These are phyloP conservation scores for Syngnathus floridae DNA, from an alignment of 2,113 vertebrate genomes.

Conservation along the genomic window DNA sequence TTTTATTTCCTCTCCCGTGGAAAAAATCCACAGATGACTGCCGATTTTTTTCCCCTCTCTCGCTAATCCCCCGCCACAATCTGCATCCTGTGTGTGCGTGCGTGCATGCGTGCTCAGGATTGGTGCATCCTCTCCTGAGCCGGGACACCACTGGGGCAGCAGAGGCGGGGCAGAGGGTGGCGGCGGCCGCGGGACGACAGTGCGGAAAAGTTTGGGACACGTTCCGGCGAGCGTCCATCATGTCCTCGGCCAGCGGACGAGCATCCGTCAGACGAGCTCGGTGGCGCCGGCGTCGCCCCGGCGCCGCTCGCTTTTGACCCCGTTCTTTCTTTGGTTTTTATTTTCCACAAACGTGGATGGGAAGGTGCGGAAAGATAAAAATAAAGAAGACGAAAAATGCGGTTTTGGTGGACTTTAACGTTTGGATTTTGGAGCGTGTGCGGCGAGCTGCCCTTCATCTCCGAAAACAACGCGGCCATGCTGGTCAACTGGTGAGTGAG, in stretches of 20 bases:
- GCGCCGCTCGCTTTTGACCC: slow-evolving; percentile 41
- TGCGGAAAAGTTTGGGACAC: slow-evolving; percentile 47
- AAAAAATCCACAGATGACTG: slow-evolving; percentile 72
- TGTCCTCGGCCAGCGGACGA: slow-evolving; percentile 50
- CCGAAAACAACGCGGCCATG: slow-evolving; percentile 87
- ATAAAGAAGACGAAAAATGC: slow-evolving; percentile 55
- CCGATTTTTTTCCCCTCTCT: slow-evolving; percentile 79
- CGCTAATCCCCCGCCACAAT: slow-evolving; percentile 89
- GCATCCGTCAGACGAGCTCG: slow-evolving; percentile 36
- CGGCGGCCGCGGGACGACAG: slow-evolving; percentile 43
- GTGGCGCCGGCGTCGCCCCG: slow-evolving; percentile 33
- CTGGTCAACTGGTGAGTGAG: slow-evolving; percentile 88
- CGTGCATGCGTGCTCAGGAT: slow-evolving; percentile 50
- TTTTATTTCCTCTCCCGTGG: slow-evolving; percentile 50
- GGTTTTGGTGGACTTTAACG: slow-evolving; percentile 80
- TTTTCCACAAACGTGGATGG: slow-evolving; percentile 44
- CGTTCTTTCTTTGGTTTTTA: slow-evolving; percentile 17
- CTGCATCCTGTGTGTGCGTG: slow-evolving; percentile 67
- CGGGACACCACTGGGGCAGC: slow-evolving; percentile 24
- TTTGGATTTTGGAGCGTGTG: slow-evolving; percentile 72
- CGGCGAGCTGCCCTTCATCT: slow-evolving; percentile 85
- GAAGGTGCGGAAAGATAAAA: slow-evolving; percentile 23
- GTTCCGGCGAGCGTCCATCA: slow-evolving; percentile 40
- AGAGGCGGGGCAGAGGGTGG: slow-evolving; percentile 25
- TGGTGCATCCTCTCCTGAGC: slow-evolving; percentile 36